Conservation (phyloP, 1,140 invertebrate species). For the Platyscapa corneri region DNA sequence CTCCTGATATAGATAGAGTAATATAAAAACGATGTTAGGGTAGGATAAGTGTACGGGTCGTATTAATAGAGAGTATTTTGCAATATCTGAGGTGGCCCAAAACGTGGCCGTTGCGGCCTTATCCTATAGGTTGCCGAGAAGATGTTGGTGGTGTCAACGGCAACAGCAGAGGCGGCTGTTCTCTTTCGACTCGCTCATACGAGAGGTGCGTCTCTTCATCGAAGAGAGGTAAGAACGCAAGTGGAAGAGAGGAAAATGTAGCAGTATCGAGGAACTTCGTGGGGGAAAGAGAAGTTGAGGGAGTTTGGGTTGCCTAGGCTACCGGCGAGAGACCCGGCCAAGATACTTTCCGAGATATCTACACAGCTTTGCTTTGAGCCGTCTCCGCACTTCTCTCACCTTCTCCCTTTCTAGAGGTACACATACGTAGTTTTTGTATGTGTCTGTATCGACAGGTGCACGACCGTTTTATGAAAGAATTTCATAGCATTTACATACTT, state of each 20-base stretch:
- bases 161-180: constrained; percentile 59
- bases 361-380: constrained; percentile 2
- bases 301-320: constrained; percentile 74
- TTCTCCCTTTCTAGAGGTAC: background rate
- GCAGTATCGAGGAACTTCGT: constrained; percentile 49
- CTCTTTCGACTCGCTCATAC: constrained; percentile 8
- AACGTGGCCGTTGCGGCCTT: constrained; percentile 72
- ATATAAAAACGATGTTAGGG: constrained; percentile 38
- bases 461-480: background rate
- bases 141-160: constrained; percentile 64
- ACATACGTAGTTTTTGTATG: background rate
- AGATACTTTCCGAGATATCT: constrained; percentile 73
- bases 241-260: constrained; percentile 66
- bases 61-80: constrained; percentile 56
- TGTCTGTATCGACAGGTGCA: constrained; percentile 42
- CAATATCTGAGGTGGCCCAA: constrained; percentile 73
- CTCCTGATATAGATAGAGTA: constrained; percentile 37
- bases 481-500: background rate
- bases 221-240: constrained; percentile 65
- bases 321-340: constrained; percentile 74
- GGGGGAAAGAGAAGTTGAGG: constrained; percentile 54
- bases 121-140: constrained; percentile 69
- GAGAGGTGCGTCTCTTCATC: constrained; percentile 58
- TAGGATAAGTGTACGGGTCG: constrained; percentile 41
- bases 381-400: constrained; percentile 52